phyloP scores from a whole-genome alignment of 2,888 invertebrate genomes.

The Nasonia oneida region DNA sequence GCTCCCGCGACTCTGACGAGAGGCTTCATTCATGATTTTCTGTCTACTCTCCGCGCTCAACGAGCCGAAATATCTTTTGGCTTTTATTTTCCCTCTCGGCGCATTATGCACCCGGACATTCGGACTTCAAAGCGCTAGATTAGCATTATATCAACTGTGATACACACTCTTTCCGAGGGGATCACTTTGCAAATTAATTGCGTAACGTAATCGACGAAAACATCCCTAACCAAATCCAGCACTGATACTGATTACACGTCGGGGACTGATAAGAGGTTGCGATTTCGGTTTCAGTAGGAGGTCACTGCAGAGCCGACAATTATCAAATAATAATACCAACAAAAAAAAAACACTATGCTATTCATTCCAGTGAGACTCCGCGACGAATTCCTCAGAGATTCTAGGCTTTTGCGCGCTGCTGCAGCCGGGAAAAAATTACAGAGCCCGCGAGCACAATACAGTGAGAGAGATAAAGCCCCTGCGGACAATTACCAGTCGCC shows the following conservation, averaged over 20 bases:
- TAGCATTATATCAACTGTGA: neutral
- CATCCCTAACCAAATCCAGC: no score
- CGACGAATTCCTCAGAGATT: conserved; percentile 41
- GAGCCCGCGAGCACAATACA: neutral
- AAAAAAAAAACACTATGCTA: neutral
- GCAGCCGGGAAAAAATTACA: conserved; percentile 35
- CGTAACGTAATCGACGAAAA: neutral
- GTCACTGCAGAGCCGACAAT: neutral
- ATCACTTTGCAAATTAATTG: neutral
- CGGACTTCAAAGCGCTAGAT: conserved; percentile 23
- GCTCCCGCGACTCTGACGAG: conserved; percentile 3
- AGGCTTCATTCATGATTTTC: conserved; percentile 48
- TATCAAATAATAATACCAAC: conserved; percentile 40
- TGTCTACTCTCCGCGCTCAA: neutral
- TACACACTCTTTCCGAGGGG: neutral
- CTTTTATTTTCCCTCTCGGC: conserved; percentile 16
- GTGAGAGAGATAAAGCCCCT: conserved; percentile 5
- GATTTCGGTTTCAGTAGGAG: neutral
- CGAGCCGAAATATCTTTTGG: conserved; percentile 27
- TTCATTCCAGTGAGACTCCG: conserved; percentile 23
- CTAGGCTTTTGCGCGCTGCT: conserved; percentile 3
- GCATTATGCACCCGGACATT: neutral
- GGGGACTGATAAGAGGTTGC: neutral
- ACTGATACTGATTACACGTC: neutral
- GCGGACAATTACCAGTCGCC: neutral